These are phyloP conservation scores for Datnioides undecimradiatus DNA, from an alignment of 2,113 vertebrate species.

Conservation along the genomic window DNA sequence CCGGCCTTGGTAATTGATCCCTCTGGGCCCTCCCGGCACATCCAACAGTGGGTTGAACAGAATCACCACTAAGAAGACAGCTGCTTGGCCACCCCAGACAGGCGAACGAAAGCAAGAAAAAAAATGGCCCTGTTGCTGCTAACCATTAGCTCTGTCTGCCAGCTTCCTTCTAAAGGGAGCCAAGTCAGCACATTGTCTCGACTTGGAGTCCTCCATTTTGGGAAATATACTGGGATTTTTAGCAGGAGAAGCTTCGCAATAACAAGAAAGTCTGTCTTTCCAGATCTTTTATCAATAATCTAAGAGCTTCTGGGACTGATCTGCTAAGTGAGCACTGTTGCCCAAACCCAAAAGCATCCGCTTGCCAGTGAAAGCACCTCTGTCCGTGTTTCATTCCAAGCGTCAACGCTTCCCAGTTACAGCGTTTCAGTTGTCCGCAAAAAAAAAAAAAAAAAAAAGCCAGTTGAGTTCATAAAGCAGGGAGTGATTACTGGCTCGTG, in stretches of 20 bases:
- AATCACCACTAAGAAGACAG: constrained; percentile 78
- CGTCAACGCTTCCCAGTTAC: constrained; percentile 6
- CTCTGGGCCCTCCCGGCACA: constrained; percentile 78
- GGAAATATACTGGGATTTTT: constrained; percentile 29
- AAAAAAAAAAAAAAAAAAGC: too few species aligned
- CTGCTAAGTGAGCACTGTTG: constrained; percentile 12
- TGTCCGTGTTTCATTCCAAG: not conserved
- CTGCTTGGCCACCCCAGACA: constrained; percentile 74
- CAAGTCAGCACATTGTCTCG: constrained; percentile 72
- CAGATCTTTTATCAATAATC: constrained; percentile 21
- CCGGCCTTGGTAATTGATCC: constrained; percentile 84
- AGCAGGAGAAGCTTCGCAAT: too few species aligned
- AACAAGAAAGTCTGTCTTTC: constrained; percentile 10
- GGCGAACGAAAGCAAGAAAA: constrained; percentile 44
- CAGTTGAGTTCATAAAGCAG: constrained; percentile 43
- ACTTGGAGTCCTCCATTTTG: constrained; percentile 50
- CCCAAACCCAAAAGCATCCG: constrained; percentile 8
- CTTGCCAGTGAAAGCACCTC: not conserved
- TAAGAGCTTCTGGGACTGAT: constrained; percentile 8
- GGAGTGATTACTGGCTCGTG: constrained; percentile 11
- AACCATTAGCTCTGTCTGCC: constrained; percentile 71
- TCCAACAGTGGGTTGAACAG: constrained; percentile 75
- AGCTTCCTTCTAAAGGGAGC: constrained; percentile 62
- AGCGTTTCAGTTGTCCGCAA: constrained; percentile 10
- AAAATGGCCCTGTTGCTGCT: constrained; percentile 63